A percentile compares a stretch with the other conserved stretches of the same genome.
These are phyloP conservation scores for Drosophila mauritiana DNA, from an alignment of 1,140 invertebrate genomes.

Conservation along the genomic window DNA sequence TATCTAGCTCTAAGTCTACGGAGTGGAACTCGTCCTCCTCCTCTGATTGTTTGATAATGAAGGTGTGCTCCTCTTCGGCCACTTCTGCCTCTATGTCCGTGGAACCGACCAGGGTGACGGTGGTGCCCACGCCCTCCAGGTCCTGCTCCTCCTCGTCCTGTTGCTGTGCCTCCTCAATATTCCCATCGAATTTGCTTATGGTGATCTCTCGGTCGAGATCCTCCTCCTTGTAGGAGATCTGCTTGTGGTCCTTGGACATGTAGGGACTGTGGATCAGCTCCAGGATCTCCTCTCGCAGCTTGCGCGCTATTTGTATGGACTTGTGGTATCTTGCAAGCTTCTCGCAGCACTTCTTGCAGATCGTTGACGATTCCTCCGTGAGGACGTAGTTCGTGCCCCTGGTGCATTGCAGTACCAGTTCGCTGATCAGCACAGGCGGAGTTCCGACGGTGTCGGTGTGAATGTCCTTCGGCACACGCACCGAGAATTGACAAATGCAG, in stretches of 20 bases:
- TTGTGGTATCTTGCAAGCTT: conserved; percentile 68
- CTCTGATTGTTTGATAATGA: conserved; percentile 38
- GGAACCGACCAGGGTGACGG: conserved; percentile 37
- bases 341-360: conserved; percentile 71
- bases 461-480: conserved; percentile 66
- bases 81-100: conserved; percentile 12
- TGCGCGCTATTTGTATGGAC: conserved; percentile 63
- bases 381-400: conserved; percentile 59
- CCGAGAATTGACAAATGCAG: conserved; percentile 73
- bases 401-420: conserved; percentile 64
- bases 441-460: conserved; percentile 63
- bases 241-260: conserved; percentile 50
- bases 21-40: conserved; percentile 56
- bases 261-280: conserved; percentile 67
- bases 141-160: conserved; percentile 28
- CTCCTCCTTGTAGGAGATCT: conserved; percentile 22
- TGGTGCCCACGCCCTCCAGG: conserved; percentile 5
- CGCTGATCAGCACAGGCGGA: conserved; percentile 65
- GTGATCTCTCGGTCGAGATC: conserved; percentile 16
- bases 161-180: conserved; percentile 16
- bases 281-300: conserved; percentile 63
- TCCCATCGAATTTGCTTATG: conserved; percentile 46
- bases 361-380: conserved; percentile 50
- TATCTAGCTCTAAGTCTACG: conserved; percentile 62
- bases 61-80: conserved; percentile 32